phyloP scores from a whole-genome alignment of 2,113 vertebrate genomes.

The Tiliqua scincoides region DNA sequence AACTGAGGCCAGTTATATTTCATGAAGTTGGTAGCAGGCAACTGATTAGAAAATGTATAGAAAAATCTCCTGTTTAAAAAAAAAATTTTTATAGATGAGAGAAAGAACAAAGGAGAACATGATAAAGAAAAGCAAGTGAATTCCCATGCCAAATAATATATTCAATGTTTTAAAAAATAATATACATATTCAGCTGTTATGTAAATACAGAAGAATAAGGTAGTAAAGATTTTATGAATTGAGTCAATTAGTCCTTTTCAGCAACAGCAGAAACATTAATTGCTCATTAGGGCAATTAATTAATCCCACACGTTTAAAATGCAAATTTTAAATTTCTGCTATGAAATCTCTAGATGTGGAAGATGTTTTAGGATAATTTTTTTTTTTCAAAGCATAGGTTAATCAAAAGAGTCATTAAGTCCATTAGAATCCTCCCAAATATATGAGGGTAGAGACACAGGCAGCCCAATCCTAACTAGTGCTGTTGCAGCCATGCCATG shows the following conservation, averaged over 20 bases:
- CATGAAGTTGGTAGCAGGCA: background rate
- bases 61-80: background rate
- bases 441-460: no score
- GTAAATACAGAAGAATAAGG: background rate
- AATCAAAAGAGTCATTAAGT: background rate
- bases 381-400: no score
- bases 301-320: background rate
- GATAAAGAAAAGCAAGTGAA: slow-evolving; percentile 2
- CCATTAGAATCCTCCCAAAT: background rate
- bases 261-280: background rate
- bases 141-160: background rate
- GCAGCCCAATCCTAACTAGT: no score
- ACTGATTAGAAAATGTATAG: background rate
- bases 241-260: background rate
- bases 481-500: no score
- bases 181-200: background rate
- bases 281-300: background rate
- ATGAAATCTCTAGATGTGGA: no score
- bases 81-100: background rate
- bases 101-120: background rate
- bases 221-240: background rate
- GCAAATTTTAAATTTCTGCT: background rate
- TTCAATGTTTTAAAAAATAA: background rate
- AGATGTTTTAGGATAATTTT: no score
- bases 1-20: background rate